These are phyloP conservation scores for Andrena bucephala DNA, from an alignment of 2,888 invertebrate genomes.

Conservation along the genomic window DNA sequence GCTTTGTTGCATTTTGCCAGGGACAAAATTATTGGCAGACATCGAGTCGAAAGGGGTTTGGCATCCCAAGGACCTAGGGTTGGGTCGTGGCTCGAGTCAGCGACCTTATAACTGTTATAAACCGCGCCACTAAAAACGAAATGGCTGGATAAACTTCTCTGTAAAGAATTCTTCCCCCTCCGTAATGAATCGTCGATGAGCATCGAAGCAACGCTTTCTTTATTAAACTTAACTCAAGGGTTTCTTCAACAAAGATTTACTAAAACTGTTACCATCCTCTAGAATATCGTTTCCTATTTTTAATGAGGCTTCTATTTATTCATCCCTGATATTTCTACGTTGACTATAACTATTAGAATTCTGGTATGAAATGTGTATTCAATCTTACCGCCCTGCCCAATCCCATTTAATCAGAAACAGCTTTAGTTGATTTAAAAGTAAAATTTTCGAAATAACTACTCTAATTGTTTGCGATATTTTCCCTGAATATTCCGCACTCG, in stretches of 20 bases:
- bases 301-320: not conserved
- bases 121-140: constrained; percentile 18
- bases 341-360: not conserved
- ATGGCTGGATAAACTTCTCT: constrained; percentile 38
- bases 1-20: constrained; percentile 39
- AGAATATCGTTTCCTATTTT: not conserved
- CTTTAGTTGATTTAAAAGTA: too few species aligned
- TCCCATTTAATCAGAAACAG: too few species aligned
- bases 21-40: constrained; percentile 45
- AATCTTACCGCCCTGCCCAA: too few species aligned
- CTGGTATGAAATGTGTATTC: too few species aligned
- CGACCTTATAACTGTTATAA: constrained; percentile 40
- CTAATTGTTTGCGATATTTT: too few species aligned
- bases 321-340: not conserved
- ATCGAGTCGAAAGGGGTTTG: constrained; percentile 29
- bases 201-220: constrained; percentile 18
- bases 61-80: constrained; percentile 34
- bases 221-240: constrained; percentile 11
- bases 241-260: constrained; percentile 25
- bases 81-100: constrained; percentile 15
- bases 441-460: too few species aligned
- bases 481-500: too few species aligned
- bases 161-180: constrained; percentile 16
- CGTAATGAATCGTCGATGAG: constrained; percentile 13
- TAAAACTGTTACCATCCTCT: constrained; percentile 3